These are phyloP conservation scores for Acanthosoma haemorrhoidale DNA, from an alignment of 2,888 invertebrate genomes.

Conservation along the genomic window DNA sequence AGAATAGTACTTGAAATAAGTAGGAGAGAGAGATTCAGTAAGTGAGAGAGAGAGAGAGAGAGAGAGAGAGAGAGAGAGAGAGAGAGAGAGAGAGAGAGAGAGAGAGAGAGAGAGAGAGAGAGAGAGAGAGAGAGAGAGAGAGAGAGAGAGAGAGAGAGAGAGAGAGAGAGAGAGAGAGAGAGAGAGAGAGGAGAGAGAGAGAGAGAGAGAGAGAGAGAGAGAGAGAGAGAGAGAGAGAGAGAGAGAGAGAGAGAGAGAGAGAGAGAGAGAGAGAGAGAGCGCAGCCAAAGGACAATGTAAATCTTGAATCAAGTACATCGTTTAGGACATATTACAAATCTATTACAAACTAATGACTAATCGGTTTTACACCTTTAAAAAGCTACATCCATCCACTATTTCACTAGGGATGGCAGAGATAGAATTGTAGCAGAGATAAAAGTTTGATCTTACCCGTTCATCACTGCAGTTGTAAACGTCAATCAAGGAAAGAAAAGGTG, in stretches of 20 bases:
- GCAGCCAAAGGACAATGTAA: too few relatives aligned
- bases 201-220: slow-evolving; percentile 8
- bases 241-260: slow-evolving; percentile 9
- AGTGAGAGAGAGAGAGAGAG: slow-evolving; percentile 6
- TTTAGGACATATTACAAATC: too few relatives aligned
- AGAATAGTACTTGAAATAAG: not conserved
- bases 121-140: not conserved
- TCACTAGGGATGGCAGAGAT: too few relatives aligned
- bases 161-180: slow-evolving; percentile 39
- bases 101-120: not conserved
- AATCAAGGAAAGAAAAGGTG: too few relatives aligned
- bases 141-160: slow-evolving; percentile 39
- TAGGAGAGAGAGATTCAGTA: not conserved
- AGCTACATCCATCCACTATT: too few relatives aligned
- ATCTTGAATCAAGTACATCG: too few relatives aligned
- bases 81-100: slow-evolving; percentile 4
- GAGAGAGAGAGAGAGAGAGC: slow-evolving; percentile 9
- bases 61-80: not conserved
- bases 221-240: slow-evolving; percentile 39
- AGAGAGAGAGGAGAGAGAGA: not conserved
- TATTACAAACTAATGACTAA: too few relatives aligned
- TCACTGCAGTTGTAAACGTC: too few relatives aligned
- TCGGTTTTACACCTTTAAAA: too few relatives aligned
- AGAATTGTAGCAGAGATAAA: too few relatives aligned
- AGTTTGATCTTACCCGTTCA: too few relatives aligned